These are phyloP conservation scores for Allacma fusca DNA, from an alignment of 2,888 invertebrate species.

Conservation along the genomic window DNA sequence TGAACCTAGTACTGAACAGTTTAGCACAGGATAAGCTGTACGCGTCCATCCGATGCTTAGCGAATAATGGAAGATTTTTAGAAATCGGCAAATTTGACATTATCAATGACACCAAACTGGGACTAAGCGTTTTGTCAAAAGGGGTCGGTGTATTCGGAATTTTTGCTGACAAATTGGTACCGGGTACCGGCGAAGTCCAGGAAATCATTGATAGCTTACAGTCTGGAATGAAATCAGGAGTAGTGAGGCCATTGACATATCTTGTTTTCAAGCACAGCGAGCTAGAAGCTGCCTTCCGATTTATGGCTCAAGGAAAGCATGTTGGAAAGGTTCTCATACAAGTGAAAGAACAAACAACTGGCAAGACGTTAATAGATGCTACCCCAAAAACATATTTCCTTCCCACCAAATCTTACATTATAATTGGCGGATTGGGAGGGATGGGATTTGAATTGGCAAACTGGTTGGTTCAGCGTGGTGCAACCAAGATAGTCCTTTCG, in stretches of 20 bases:
- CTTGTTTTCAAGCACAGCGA: constrained; percentile 73
- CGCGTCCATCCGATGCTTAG: constrained; percentile 69
- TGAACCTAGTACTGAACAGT: constrained; percentile 70
- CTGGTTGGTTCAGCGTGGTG: constrained; percentile 85
- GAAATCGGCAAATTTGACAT: constrained; percentile 89
- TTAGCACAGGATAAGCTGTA: constrained; percentile 69
- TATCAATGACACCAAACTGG: constrained; percentile 72
- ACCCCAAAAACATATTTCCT: no score
- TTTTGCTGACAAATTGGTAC: constrained; percentile 75
- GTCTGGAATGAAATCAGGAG: constrained; percentile 73
- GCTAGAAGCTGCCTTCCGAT: constrained; percentile 77
- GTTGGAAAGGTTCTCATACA: constrained; percentile 77
- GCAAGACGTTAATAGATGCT: constrained; percentile 66
- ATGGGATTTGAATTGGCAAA: constrained; percentile 89
- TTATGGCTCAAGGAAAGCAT: constrained; percentile 79
- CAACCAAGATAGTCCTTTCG: constrained; percentile 78
- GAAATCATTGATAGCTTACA: constrained; percentile 69
- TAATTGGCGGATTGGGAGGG: constrained; percentile 85
- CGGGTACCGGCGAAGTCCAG: constrained; percentile 68
- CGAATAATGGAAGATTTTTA: no score
- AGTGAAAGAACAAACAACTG: constrained; percentile 66
- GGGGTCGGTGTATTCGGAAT: constrained; percentile 81
- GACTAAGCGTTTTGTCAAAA: constrained; percentile 74
- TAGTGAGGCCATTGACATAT: constrained; percentile 74
- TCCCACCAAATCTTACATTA: constrained; percentile 67